These are phyloP conservation scores for Chrysolina oricalcia DNA, from an alignment of 2,888 invertebrate species.

Conservation along the genomic window DNA sequence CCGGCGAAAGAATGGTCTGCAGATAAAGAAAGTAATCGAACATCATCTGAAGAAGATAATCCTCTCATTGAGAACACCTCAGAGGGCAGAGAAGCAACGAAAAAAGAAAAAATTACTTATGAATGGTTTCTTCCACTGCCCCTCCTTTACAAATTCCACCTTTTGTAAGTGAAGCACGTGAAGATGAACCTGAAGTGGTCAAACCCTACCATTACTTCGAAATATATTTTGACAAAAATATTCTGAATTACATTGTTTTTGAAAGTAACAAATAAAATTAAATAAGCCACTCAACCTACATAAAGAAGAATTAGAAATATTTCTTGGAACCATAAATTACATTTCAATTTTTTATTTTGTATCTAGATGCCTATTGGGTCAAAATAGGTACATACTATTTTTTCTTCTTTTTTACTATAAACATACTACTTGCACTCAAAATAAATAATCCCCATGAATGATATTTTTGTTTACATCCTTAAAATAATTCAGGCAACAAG, in stretches of 20 bases:
- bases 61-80: background rate
- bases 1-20: conserved; percentile 2
- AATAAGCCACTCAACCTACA: conserved; percentile 28
- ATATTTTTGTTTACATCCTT: too few relatives aligned
- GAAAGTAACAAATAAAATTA: conserved; percentile 26
- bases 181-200: conserved; percentile 28
- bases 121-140: background rate
- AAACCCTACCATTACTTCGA: conserved; percentile 33
- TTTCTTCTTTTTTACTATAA: too few relatives aligned
- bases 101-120: conserved; percentile 10
- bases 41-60: conserved; percentile 8
- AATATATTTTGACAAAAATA: conserved; percentile 22
- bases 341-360: conserved; percentile 43
- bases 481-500: too few relatives aligned
- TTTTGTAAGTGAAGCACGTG: background rate
- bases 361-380: too few relatives aligned
- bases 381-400: too few relatives aligned
- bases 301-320: conserved; percentile 23
- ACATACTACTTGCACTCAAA: too few relatives aligned
- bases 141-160: background rate
- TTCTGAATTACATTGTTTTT: conserved; percentile 25
- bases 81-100: conserved; percentile 6
- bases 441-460: too few relatives aligned
- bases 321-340: conserved; percentile 35
- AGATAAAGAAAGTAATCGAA: conserved; percentile 7